Percentiles rank a stretch among this genome's conserved stretches.
Evolutionary conservation across 2,888 invertebrate species (phyloP).

Genomic region (Polyommatus icarus): DNA sequence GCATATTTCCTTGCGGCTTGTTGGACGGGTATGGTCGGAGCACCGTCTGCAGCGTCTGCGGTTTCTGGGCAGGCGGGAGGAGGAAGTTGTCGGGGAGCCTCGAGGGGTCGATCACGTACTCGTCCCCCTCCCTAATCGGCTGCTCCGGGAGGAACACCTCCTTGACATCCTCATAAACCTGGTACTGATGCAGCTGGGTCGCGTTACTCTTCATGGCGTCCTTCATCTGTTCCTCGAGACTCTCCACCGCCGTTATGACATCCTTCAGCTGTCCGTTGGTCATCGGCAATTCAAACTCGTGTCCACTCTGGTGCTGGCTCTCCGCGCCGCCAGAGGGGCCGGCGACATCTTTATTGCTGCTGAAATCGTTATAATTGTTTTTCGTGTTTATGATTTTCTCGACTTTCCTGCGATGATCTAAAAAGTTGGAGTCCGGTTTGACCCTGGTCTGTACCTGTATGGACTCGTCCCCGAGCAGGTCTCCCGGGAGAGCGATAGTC

Average conservation of each 20-base stretch:
- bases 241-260: constrained; percentile 71
- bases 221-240: constrained; percentile 62
- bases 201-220: constrained; percentile 55
- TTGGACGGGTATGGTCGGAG: constrained; percentile 60
- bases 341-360: constrained; percentile 60
- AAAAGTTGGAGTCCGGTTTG: constrained; percentile 80
- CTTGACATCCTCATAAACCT: constrained; percentile 63
- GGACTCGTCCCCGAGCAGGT: constrained; percentile 76
- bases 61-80: constrained; percentile 64
- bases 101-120: constrained; percentile 60
- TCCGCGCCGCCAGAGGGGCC: constrained; percentile 56
- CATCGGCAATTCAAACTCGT: constrained; percentile 73
- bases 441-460: constrained; percentile 83
- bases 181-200: constrained; percentile 55
- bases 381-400: constrained; percentile 75
- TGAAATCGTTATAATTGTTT: constrained; percentile 76
- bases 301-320: constrained; percentile 51
- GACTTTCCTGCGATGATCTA: constrained; percentile 66
- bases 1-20: constrained; percentile 54
- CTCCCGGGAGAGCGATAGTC: constrained; percentile 60
- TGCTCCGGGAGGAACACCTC: constrained; percentile 61
- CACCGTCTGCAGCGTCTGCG: constrained; percentile 71
- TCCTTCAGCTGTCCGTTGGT: constrained; percentile 68
- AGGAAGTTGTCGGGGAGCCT: constrained; percentile 60
- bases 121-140: constrained; percentile 64